Evolutionary conservation across 2,888 invertebrate genomes (phyloP).

Genomic region (Pammene fasciana): DNA sequence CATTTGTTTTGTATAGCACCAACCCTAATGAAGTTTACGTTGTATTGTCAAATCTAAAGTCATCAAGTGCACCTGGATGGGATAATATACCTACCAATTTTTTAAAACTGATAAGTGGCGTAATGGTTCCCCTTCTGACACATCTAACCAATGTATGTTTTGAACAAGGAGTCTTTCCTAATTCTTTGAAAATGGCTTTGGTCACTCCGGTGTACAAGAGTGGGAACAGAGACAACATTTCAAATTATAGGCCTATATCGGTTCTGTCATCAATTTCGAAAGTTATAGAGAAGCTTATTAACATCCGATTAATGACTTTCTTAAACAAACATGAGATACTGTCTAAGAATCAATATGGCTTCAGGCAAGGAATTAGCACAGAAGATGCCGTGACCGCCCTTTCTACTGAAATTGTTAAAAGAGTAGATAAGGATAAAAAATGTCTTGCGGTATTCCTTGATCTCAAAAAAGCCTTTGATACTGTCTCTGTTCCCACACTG

Average conservation of each 20-base stretch:
- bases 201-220: conserved; percentile 1
- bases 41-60: conserved; percentile 1
- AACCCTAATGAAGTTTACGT: not conserved
- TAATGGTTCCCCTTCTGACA: not conserved
- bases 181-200: conserved; percentile 1
- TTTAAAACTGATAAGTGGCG: not conserved
- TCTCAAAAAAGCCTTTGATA: not conserved
- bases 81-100: conserved; percentile 8
- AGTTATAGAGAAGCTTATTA: not conserved
- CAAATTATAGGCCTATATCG: not conserved
- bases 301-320: not conserved
- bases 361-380: not conserved
- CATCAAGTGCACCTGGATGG: not conserved
- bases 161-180: not conserved
- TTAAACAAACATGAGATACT: not conserved
- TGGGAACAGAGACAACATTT: not conserved
- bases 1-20: not conserved
- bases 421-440: not conserved
- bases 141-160: conserved; percentile 3
- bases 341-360: not conserved
- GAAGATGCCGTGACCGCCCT: not conserved
- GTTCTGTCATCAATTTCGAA: not conserved
- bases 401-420: not conserved
- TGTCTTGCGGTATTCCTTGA: not conserved
- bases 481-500: not conserved